These are phyloP conservation scores for Polydrusus pterygomalis DNA, from an alignment of 2,888 invertebrate species.

Conservation along the genomic window DNA sequence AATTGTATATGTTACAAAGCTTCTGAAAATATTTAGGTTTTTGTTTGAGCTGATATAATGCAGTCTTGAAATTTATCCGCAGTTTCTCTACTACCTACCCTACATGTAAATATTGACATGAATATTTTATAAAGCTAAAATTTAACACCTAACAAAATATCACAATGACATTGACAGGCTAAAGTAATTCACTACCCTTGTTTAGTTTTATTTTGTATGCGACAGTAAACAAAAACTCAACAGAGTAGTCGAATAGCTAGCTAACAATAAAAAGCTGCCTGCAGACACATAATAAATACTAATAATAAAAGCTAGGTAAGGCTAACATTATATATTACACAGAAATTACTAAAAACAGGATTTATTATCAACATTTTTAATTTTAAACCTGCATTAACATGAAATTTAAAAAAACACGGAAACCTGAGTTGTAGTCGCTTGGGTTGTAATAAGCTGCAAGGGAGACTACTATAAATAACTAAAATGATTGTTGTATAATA, in stretches of 20 bases:
- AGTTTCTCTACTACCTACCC: constrained; percentile 9
- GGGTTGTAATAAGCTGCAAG: neutral
- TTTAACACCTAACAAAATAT: constrained; percentile 47
- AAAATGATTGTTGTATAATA: too few relatives aligned
- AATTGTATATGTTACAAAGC: constrained; percentile 32
- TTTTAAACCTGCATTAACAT: too few relatives aligned
- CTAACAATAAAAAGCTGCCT: constrained; percentile 45
- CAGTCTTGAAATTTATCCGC: constrained; percentile 44
- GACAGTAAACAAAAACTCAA: constrained; percentile 34
- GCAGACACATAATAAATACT: constrained; percentile 45
- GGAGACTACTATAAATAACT: too few relatives aligned
- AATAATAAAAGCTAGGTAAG: constrained; percentile 19
- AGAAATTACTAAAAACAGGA: constrained; percentile 16
- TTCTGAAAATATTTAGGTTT: constrained; percentile 29
- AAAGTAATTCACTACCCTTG: constrained; percentile 19
- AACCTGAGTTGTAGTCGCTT: too few relatives aligned
- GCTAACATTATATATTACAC: constrained; percentile 26
- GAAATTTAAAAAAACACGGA: too few relatives aligned
- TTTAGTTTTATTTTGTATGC: constrained; percentile 2
- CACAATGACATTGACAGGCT: constrained; percentile 48
- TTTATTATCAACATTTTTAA: neutral
- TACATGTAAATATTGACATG: constrained; percentile 50
- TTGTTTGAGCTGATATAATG: constrained; percentile 42
- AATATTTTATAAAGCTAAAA: constrained; percentile 22
- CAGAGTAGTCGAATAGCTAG: constrained; percentile 13